These are phyloP conservation scores for Bolborhynchus lineola DNA, from an alignment of 2,113 vertebrate species.

Conservation along the genomic window DNA sequence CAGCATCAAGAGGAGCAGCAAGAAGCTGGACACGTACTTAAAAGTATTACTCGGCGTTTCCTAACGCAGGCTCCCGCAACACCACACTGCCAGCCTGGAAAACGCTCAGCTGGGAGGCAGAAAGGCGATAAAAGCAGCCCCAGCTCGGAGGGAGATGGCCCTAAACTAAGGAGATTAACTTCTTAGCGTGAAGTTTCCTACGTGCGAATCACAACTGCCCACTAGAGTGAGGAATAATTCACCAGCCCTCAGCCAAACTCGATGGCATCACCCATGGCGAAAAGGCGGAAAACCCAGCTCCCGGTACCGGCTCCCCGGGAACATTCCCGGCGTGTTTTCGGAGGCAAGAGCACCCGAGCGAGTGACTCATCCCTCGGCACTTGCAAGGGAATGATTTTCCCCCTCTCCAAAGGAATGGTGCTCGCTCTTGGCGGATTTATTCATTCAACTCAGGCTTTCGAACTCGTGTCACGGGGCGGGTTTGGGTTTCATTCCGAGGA, in stretches of 20 bases:
- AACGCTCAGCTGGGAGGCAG: not conserved
- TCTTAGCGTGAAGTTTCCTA: conserved; percentile 69
- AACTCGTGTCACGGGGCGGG: conserved; percentile 45
- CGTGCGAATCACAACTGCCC: conserved; percentile 65
- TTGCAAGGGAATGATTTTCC: conserved; percentile 58
- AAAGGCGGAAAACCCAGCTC: not conserved
- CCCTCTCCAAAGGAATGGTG: conserved; percentile 44
- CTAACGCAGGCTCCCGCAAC: not conserved
- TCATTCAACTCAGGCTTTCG: conserved; percentile 62
- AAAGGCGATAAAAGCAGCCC: not conserved
- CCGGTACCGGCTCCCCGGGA: conserved; percentile 14
- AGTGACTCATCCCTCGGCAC: conserved; percentile 73
- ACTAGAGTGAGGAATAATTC: conserved; percentile 55
- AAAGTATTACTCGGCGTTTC: not conserved
- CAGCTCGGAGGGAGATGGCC: conserved; percentile 25
- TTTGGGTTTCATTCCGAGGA: conserved; percentile 16
- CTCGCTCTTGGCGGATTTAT: conserved; percentile 54
- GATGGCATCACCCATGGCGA: not conserved
- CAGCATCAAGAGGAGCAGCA: not conserved
- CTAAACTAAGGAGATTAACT: conserved; percentile 65
- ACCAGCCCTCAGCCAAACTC: not conserved
- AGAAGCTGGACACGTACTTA: not conserved
- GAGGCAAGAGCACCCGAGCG: conserved; percentile 50
- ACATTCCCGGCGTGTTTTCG: conserved; percentile 41
- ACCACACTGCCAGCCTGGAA: not conserved